Base-by-base conservation (phyloP, 2,797 vertebrate genomes). In the Urosaurus nigricauda region DNA sequence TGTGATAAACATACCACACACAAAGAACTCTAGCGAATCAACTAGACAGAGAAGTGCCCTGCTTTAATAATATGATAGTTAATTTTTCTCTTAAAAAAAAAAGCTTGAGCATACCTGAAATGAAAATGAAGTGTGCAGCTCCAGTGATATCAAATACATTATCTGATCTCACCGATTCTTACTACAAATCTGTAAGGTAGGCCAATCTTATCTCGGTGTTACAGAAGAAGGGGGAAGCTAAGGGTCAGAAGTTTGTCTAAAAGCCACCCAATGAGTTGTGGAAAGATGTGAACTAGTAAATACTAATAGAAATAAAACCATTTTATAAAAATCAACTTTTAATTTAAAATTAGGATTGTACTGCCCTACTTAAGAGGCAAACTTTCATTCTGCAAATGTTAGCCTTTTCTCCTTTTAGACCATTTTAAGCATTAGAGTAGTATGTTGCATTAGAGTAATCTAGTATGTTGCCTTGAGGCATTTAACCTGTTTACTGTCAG, bases 401-500 rank as follows among this genome's bases (percentile, higher is more conserved):
- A 77, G 24, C 32, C 43, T 32, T 85, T 75, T 11, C 56, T 47
- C 24, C 51, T 47, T 63, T 85, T 0, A 83, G 83, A 53, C 89
- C 71, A 11, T 56, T 74, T 91, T 90, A 85, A 6, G 47, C 1
- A n/a, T 71, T 85, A 87, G 0, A 79, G 70, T 65, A 63, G 51
- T 40, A 87, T 71, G 71, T 87, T 86, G 86, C 89, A 47, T 47
- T 47, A 47, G 43, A 47, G 0, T 81, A 70, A 56, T 68, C 71
- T 65, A 65, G 53, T 40, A 87, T 68, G 73, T 87, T 86, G 86
- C 89, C 65, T 89, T 91, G 60, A 93, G 88, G 82, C 71, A 89
- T 43, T 86, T 91, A 84, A 90, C 74, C 85, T 91, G 3, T 68
- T 86, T 86, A 82, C 43, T 40, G 63, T 51, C 47, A 51, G 47